Evolutionary conservation across 1,140 invertebrate species (phyloP), one percentile per base, ranked within the genome.

Genomic region (Hydropsyche tenuis): DNA sequence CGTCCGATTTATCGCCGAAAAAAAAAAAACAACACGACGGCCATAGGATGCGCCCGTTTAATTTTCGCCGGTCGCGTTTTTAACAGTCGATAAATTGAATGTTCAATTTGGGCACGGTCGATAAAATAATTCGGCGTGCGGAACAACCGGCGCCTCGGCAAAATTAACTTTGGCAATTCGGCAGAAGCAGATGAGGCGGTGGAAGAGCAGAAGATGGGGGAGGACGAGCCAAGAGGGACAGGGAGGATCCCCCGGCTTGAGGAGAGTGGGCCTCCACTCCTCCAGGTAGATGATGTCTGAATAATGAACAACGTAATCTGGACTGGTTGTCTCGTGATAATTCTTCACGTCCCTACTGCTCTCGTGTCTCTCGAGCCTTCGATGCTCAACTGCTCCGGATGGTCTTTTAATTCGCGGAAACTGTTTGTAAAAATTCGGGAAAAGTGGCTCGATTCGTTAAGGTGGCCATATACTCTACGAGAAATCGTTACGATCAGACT

Each of bases 281-380:
- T 73, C 56, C 73, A 68, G 74, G 74, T 70, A 73, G 72, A 72
- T 76, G 75, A 73, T 76, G 72, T 66, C 75, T 76, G 75, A 76
- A 76, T 76, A 76, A 76, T 76, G 75, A 69, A 76, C 71, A 68
- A 73, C 66, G 70, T 71, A 76, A 76, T 76, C 75, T 76, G 72
- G 71, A 37, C 71, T 66, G 75, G 75, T 62, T 66, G 75, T 76
- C 75, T 76, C 75, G 68, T 73, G 75, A 73, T 73, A 73, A 76
- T 76, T 73, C 74, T 73, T 75, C 74, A 53, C 51, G 43, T 62
- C 51, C 48, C 18, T 30, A 6, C 46, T 37, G 30, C 9, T 37
- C 9, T 37, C 30, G 30, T 37, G 30, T n/a, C n/a, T n/a, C n/a
- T n/a, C n/a, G n/a, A n/a, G n/a, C n/a, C n/a, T n/a, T n/a, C n/a